phyloP scores from a whole-genome alignment of 2,113 vertebrate species.

The Andinoacara biseriatus region DNA sequence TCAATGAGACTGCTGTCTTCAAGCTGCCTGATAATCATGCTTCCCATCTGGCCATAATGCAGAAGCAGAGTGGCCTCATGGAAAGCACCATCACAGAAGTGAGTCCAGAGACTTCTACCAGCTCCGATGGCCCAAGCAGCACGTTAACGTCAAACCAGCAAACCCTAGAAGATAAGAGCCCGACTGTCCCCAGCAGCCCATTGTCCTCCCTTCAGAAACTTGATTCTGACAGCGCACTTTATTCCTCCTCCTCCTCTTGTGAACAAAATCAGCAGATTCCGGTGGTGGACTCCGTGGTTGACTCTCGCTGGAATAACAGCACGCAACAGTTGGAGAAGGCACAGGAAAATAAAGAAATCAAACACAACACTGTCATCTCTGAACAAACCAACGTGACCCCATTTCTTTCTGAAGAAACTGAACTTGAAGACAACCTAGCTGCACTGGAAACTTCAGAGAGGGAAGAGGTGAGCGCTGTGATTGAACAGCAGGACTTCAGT shows the following conservation, averaged over 20 bases:
- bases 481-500: neutral
- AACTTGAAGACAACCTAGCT: neutral
- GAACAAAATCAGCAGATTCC: neutral
- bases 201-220: neutral
- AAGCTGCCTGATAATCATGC: accelerated
- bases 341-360: neutral
- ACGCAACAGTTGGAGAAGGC: neutral
- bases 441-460: neutral
- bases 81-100: neutral
- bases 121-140: accelerated
- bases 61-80: neutral
- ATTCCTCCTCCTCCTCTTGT: neutral
- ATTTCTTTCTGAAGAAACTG: neutral
- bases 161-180: neutral
- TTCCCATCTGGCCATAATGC: neutral
- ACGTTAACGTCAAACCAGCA: neutral
- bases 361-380: neutral
- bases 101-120: neutral
- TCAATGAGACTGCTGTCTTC: neutral
- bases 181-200: accelerated
- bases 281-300: neutral
- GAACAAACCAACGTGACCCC: neutral
- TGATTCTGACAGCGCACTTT: neutral
- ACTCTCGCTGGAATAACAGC: accelerated
- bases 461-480: neutral